Evolutionary conservation across 2,113 vertebrate species (phyloP).

Genomic region (Heterocephalus glaber): DNA sequence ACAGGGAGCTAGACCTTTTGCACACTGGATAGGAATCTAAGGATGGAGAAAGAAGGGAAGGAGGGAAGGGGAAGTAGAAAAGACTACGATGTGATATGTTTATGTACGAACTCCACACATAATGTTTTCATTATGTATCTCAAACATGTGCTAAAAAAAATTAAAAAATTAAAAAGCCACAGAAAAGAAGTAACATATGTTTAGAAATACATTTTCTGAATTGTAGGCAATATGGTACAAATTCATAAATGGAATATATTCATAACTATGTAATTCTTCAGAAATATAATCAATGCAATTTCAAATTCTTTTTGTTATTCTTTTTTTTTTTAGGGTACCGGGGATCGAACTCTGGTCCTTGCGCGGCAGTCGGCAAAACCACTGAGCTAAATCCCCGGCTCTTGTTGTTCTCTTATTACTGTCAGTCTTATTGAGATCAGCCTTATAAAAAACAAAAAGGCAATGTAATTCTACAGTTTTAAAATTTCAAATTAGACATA

Average conservation of each 20-base stretch:
- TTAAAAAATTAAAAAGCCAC: neutral
- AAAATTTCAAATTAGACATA: slow-evolving; percentile 44
- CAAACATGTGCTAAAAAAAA: neutral
- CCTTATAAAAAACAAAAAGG: slow-evolving; percentile 47
- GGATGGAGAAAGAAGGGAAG: neutral
- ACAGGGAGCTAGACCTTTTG: neutral
- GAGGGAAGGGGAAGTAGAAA: neutral
- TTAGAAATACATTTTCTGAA: slow-evolving; percentile 58
- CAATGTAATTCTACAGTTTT: slow-evolving; percentile 43
- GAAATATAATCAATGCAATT: slow-evolving; percentile 35
- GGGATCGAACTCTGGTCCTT: too few species aligned
- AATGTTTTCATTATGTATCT: neutral
- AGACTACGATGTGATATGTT: neutral
- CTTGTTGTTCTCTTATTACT: too few species aligned
- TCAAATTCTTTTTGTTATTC: neutral
- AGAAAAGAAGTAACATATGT: neutral
- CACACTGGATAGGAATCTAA: neutral
- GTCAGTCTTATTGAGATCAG: neutral
- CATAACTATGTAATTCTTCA: slow-evolving; percentile 56
- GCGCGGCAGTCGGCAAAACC: too few species aligned
- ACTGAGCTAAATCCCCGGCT: too few species aligned
- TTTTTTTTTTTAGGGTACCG: too few species aligned
- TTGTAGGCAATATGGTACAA: neutral
- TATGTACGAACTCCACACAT: neutral
- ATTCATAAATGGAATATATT: slow-evolving; percentile 39